Percentiles rank a stretch among this genome's conserved stretches.
These are phyloP conservation scores for Pandemis cinnamomeana DNA, from an alignment of 2,888 invertebrate species.

Conservation along the genomic window DNA sequence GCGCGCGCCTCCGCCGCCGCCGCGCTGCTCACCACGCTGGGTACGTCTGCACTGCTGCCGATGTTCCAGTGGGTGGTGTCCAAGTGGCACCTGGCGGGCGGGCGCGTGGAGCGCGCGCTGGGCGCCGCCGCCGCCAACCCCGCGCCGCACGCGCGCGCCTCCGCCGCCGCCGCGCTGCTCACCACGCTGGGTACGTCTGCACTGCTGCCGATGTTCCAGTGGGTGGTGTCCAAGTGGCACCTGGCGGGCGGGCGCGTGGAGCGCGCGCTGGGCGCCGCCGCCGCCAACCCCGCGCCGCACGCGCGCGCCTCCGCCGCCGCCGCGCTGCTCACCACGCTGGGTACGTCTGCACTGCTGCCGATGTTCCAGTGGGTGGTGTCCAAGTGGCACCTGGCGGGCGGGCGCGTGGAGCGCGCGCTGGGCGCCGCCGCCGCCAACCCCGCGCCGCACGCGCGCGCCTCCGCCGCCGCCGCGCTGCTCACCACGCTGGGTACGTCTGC, in stretches of 20 bases:
- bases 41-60: slow-evolving; percentile 55
- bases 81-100: slow-evolving; percentile 79
- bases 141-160: slow-evolving; percentile 72
- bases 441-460: slow-evolving; percentile 72
- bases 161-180: slow-evolving; percentile 78
- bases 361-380: slow-evolving; percentile 83
- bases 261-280: slow-evolving; percentile 76
- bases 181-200: slow-evolving; percentile 67
- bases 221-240: slow-evolving; percentile 82
- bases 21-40: slow-evolving; percentile 75
- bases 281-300: slow-evolving; percentile 73
- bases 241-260: slow-evolving; percentile 73
- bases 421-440: slow-evolving; percentile 76
- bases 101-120: slow-evolving; percentile 75
- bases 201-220: slow-evolving; percentile 75
- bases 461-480: slow-evolving; percentile 78
- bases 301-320: slow-evolving; percentile 79
- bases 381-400: slow-evolving; percentile 79
- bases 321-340: slow-evolving; percentile 75
- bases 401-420: slow-evolving; percentile 75
- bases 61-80: slow-evolving; percentile 83
- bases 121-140: slow-evolving; percentile 76
- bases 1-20: slow-evolving; percentile 79
- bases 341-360: slow-evolving; percentile 55
- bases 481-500: slow-evolving; percentile 67